Conservation (phyloP, 2,888 invertebrate species). For the Harpalus rubripes region DNA sequence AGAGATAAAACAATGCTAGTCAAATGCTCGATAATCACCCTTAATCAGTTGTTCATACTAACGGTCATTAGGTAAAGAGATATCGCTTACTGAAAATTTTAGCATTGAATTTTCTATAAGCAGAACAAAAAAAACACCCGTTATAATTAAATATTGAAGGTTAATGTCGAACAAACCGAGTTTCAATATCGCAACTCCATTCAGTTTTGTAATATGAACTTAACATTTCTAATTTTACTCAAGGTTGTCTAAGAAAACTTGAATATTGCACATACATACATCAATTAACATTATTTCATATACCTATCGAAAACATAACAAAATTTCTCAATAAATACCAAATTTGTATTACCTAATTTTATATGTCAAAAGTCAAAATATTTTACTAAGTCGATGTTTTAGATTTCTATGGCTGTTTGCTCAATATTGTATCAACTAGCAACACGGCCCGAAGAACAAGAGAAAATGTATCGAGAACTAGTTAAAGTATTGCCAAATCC, state of each 20-base stretch:
- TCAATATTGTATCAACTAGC: conserved; percentile 91
- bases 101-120: neutral
- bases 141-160: neutral
- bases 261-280: neutral
- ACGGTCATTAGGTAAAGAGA: too few relatives aligned
- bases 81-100: too few relatives aligned
- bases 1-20: too few relatives aligned
- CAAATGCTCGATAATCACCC: too few relatives aligned
- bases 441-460: conserved; percentile 87
- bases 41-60: too few relatives aligned
- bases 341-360: too few relatives aligned
- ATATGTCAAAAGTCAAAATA: too few relatives aligned
- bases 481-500: conserved; percentile 85
- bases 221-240: conserved; percentile 2
- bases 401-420: conserved; percentile 94
- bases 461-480: conserved; percentile 88
- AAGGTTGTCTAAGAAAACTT: neutral
- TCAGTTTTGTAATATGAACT: neutral
- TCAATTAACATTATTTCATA: conserved; percentile 6
- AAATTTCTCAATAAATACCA: too few relatives aligned
- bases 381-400: conserved; percentile 32
- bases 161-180: conserved; percentile 27
- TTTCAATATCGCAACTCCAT: conserved; percentile 8
- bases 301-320: too few relatives aligned
- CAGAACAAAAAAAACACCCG: neutral